Conservation (phyloP, 2,888 invertebrate genomes). For the Girardia tigrina region DNA sequence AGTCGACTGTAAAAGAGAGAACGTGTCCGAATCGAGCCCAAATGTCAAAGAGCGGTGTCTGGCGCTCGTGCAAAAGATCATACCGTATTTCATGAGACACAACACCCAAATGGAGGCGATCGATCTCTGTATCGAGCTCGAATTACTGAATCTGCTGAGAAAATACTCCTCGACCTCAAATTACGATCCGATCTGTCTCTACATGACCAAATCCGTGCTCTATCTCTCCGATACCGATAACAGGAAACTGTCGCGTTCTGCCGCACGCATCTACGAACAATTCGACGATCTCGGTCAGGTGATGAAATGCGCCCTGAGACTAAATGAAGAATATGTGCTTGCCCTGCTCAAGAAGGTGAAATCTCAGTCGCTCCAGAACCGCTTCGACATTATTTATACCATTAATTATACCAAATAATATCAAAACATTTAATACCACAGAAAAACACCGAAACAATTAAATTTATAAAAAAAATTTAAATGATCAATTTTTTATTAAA, state of each 20-base stretch:
- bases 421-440: no score
- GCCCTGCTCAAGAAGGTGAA: conserved; percentile 61
- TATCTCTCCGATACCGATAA: conserved; percentile 90
- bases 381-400: no score
- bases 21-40: no score
- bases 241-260: conserved; percentile 57
- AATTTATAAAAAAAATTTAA: no score
- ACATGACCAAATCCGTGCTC: conserved; percentile 78
- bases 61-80: conserved; percentile 68
- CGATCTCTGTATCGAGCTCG: conserved; percentile 92
- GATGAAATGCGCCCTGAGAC: conserved; percentile 73
- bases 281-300: conserved; percentile 79
- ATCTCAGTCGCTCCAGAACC: no score
- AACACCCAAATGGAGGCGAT: conserved; percentile 97
- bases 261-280: conserved; percentile 62
- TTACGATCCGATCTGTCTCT: conserved; percentile 78
- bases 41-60: no score
- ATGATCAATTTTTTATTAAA: no score
- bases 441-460: no score
- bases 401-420: no score
- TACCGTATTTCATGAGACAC: conserved; percentile 84
- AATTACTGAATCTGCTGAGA: conserved; percentile 68
- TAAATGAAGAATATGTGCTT: conserved; percentile 66
- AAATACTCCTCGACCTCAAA: conserved; percentile 59
- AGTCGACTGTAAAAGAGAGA: no score